A percentile compares a stretch with the other conserved stretches of the same genome.
Conservation (phyloP, 2,888 invertebrate genomes). For the Plemyria rubiginata region DNA sequence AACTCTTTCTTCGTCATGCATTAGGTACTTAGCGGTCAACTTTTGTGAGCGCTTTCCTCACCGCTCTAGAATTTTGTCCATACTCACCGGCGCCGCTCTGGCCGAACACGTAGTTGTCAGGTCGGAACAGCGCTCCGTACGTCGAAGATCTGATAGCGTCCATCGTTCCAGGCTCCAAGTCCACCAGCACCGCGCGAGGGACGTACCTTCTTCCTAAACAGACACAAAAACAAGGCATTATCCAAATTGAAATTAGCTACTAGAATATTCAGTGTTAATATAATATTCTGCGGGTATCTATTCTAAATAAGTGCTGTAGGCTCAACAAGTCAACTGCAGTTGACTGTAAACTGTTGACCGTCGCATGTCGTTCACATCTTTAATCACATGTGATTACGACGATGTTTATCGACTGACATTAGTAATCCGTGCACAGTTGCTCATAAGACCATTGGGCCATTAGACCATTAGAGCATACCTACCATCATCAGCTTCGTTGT, state of each 20-base stretch:
- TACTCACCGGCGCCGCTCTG: constrained; percentile 90
- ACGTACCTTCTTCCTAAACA: constrained; percentile 88
- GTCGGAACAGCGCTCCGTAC: constrained; percentile 92
- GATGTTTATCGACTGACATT: no score
- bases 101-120: constrained; percentile 94
- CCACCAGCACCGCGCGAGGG: constrained; percentile 93
- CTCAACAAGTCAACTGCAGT: no score
- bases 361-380: no score
- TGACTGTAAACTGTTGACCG: no score
- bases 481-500: constrained; percentile 87
- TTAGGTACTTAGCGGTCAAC: no score
- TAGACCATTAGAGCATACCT: constrained; percentile 16
- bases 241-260: not conserved
- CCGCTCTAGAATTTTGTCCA: not conserved
- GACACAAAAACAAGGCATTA: not conserved
- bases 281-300: no score
- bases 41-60: no score
- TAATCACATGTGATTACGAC: no score
- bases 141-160: constrained; percentile 92
- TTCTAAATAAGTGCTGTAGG: no score
- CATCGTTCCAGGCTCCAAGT: constrained; percentile 96
- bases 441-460: not conserved
- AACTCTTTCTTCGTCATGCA: no score
- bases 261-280: no score
- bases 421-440: no score